phyloP scores from a whole-genome alignment of 2,113 vertebrate species.

The Hyperopisus bebe region DNA sequence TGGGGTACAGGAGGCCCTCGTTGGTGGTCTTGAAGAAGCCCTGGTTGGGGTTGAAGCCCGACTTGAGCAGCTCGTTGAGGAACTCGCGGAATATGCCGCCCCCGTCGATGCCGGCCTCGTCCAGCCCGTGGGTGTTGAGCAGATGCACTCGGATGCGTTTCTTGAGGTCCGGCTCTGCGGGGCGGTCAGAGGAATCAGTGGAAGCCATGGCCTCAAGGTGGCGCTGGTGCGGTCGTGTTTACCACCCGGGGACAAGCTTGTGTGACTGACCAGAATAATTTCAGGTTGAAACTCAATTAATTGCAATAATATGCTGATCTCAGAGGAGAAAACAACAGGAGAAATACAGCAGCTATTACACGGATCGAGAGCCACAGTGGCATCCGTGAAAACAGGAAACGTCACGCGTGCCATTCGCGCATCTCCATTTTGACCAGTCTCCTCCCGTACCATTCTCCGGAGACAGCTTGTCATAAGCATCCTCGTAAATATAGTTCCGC shows the following conservation, averaged over 20 bases:
- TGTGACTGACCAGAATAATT: neutral
- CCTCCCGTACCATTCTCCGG: slow-evolving; percentile 82
- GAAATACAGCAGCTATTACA: neutral
- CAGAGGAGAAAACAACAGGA: neutral
- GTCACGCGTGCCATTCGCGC: neutral
- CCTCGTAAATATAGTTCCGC: slow-evolving; percentile 96
- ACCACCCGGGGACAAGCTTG: neutral
- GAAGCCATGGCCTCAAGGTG: neutral
- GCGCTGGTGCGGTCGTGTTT: neutral
- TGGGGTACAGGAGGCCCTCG: slow-evolving; percentile 89
- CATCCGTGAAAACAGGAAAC: neutral
- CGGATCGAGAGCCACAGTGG: neutral
- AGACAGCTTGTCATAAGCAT: slow-evolving; percentile 93
- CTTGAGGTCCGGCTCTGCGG: slow-evolving; percentile 86
- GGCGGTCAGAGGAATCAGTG: neutral
- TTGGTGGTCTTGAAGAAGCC: slow-evolving; percentile 95
- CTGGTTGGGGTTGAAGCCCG: slow-evolving; percentile 95
- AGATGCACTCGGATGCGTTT: slow-evolving; percentile 91
- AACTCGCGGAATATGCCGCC: slow-evolving; percentile 97
- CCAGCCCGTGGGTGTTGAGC: slow-evolving; percentile 89
- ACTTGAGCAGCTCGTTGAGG: slow-evolving; percentile 91
- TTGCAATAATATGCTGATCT: neutral
- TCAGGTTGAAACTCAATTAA: neutral
- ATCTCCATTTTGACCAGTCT: neutral
- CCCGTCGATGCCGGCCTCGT: slow-evolving; percentile 95